Percentiles rank a stretch among this genome's conserved stretches.
Conservation (phyloP, 2,888 invertebrate species). For the Drosophila villosipedis region DNA sequence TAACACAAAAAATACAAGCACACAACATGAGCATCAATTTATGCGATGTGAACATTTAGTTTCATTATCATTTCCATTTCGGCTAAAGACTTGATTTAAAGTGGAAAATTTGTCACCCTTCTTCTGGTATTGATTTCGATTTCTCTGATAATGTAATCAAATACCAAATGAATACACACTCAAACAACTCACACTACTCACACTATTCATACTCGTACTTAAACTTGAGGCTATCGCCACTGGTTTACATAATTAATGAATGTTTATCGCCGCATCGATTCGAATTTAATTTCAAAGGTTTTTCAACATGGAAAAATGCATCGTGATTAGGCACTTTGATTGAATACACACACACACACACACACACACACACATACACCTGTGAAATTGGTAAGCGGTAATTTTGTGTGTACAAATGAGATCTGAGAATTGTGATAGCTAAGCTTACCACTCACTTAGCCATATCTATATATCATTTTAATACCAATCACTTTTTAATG, state of each 20-base stretch:
- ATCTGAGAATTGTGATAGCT: slow-evolving; percentile 16
- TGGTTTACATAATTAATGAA: slow-evolving; percentile 79
- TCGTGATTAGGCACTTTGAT: slow-evolving; percentile 38
- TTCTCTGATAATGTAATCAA: slow-evolving; percentile 25
- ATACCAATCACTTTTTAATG: slow-evolving; percentile 17
- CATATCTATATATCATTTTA: slow-evolving; percentile 18
- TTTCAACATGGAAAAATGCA: slow-evolving; percentile 33
- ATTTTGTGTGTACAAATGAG: slow-evolving; percentile 20
- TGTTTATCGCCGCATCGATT: slow-evolving; percentile 66
- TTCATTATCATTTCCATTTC: slow-evolving; percentile 31
- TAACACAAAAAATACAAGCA: not conserved
- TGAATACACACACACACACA: slow-evolving; percentile 18
- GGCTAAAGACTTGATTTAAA: slow-evolving; percentile 38
- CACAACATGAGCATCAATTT: not conserved
- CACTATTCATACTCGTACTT: not conserved
- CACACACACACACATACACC: slow-evolving; percentile 2
- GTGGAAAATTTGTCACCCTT: slow-evolving; percentile 61
- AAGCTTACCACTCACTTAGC: slow-evolving; percentile 23
- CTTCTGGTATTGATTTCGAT: slow-evolving; percentile 1
- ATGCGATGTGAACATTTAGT: slow-evolving; percentile 8
- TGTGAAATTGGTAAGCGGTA: slow-evolving; percentile 2
- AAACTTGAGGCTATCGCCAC: slow-evolving; percentile 29
- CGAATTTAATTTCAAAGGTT: slow-evolving; percentile 57
- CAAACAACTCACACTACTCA: slow-evolving; percentile 1
- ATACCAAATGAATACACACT: slow-evolving; percentile 2